A percentile compares a stretch with the other conserved stretches of the same genome.
Evolutionary conservation across 2,797 vertebrate species (phyloP).

Genomic region (Hypotaenidia okinawae): DNA sequence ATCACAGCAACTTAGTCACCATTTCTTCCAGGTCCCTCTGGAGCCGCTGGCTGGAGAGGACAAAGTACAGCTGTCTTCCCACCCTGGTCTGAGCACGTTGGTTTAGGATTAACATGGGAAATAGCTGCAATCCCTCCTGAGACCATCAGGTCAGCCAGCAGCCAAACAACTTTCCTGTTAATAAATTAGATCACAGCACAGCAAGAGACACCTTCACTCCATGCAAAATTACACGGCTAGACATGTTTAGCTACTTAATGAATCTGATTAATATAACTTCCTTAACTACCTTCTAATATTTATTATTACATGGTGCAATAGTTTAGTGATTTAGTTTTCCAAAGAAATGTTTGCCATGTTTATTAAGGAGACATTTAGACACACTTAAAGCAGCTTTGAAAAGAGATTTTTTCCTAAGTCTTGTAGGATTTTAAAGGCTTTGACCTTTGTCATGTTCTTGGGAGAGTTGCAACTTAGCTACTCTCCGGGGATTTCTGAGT

Average conservation of each 20-base stretch:
- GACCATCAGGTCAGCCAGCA: conserved; percentile 7
- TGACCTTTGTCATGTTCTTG: conserved; percentile 45
- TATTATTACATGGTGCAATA: conserved; percentile 48
- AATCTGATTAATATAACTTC: conserved; percentile 62
- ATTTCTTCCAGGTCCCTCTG: background rate
- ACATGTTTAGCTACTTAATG: conserved; percentile 57
- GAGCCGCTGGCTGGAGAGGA: background rate
- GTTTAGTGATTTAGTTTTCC: conserved; percentile 67
- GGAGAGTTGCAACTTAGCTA: conserved; percentile 23
- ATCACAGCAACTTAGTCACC: background rate
- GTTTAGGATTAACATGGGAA: background rate
- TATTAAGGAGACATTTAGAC: conserved; percentile 65
- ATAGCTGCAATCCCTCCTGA: background rate
- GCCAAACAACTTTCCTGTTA: conserved; percentile 28
- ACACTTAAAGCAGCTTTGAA: conserved; percentile 55
- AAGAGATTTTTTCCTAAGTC: conserved; percentile 29
- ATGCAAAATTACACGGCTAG: conserved; percentile 63
- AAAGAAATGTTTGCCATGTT: conserved; percentile 56
- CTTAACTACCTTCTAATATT: conserved; percentile 68
- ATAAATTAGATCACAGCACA: conserved; percentile 67
- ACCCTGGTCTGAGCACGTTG: background rate
- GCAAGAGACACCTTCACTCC: conserved; percentile 46
- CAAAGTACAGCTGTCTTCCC: background rate
- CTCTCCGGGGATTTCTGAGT: background rate
- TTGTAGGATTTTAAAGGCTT: conserved; percentile 58